Conservation (phyloP, 2,888 invertebrate genomes). For the Caradrina clavipalpis region DNA sequence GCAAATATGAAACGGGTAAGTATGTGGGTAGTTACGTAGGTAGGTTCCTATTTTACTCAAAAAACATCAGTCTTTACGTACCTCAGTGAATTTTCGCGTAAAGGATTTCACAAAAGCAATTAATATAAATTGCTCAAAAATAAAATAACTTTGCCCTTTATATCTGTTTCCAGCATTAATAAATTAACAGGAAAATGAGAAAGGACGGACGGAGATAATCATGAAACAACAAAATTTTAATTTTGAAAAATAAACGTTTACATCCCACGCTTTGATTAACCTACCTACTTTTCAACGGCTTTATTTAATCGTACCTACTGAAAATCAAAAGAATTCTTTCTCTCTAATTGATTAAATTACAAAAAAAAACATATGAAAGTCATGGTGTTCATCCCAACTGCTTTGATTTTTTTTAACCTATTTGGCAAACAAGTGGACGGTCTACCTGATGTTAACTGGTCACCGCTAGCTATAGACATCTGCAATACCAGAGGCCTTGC, state of each 20-base stretch:
- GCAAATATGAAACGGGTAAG: not conserved
- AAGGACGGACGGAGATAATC: slow-evolving; percentile 20
- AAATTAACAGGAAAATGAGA: slow-evolving; percentile 18
- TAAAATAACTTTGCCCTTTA: not conserved
- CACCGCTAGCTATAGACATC: too few species aligned
- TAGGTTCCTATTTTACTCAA: not conserved
- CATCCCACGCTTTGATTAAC: slow-evolving; percentile 12
- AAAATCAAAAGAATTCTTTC: not conserved
- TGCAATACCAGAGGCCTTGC: too few species aligned
- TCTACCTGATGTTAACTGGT: too few species aligned
- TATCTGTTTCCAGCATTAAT: slow-evolving; percentile 7
- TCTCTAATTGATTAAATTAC: too few species aligned
- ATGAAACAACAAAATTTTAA: slow-evolving; percentile 31
- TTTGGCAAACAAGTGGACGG: too few species aligned
- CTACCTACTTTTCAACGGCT: slow-evolving; percentile 4
- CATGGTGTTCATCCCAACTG: not conserved
- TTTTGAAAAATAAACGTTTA: slow-evolving; percentile 14
- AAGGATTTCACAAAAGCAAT: slow-evolving; percentile 3
- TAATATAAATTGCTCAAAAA: not conserved
- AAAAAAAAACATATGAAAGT: not conserved
- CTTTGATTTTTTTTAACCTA: not conserved
- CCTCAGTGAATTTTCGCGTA: not conserved
- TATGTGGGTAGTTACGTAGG: not conserved
- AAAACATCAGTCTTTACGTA: not conserved
- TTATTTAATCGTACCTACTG: slow-evolving; percentile 12